Base-by-base conservation (phyloP, 2,113 vertebrate genomes). In the Centropristis striata region DNA sequence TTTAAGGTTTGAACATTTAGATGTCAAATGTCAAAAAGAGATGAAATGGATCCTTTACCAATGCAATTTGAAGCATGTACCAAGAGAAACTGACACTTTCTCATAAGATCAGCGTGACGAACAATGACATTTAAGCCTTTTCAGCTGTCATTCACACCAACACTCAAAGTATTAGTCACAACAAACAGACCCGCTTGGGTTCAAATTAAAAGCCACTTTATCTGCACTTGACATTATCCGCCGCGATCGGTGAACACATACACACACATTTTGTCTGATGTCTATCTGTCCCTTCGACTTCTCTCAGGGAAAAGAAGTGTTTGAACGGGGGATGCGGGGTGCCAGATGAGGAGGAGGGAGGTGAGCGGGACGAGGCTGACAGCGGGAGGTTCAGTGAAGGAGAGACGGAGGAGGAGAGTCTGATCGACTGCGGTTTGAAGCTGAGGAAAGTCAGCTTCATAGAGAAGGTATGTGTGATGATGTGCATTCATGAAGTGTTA, bases 381-480 rank as follows among this genome's bases (percentile, higher is more conserved):
- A 95, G 95, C 16, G 92, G 91, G 75, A 88, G 93, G 58, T 94
- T 95, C 78, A 96, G 93, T 0, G 94, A 94, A 14, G 97, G 96
- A 0, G 98, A 97, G 28, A 96, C 95, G 0, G 96, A 97, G 74
- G 96, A 96, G 70, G 97, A 96, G 21, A 85, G 94, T 86, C 83
- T 96, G 51, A 92, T 98, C 18, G 98, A 99, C 85, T 98, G 97
- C 0, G 97, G 98, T 54, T 88, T 98, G 58, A 97, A 96, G 88
- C 93, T 99, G 85, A 96, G 96, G 92, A 98, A 97, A 91, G 98
- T 99, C 82, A 99, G 97, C 93, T 99, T 99, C 79, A 96, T 96
- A 0, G 97, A 99, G 90, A 96, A 96, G 47, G 93, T 94, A 85
- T 6, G 18, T 1, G 28, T 69, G 41, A 70, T 14, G 27, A 20